These are phyloP conservation scores for Cyphomyrmex costatus DNA, from an alignment of 1,140 invertebrate genomes.

Conservation along the genomic window DNA sequence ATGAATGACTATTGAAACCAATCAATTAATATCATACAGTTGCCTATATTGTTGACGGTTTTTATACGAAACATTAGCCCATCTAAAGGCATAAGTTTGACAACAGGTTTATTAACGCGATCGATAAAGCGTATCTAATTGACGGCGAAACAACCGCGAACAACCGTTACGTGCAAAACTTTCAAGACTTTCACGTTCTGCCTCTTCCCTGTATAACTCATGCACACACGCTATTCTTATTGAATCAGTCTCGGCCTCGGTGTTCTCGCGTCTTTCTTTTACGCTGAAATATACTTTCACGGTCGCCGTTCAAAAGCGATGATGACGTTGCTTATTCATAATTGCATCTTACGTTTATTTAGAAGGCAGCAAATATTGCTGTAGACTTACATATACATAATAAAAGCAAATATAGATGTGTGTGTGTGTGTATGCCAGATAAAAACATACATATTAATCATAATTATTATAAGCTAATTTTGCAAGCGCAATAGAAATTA, in stretches of 20 bases:
- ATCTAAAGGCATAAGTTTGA: slow-evolving; percentile 27
- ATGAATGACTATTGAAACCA: not conserved
- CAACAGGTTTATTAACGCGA: slow-evolving; percentile 63
- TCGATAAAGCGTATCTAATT: slow-evolving; percentile 62
- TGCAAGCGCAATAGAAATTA: not conserved
- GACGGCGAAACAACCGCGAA: slow-evolving; percentile 36
- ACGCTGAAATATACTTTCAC: slow-evolving; percentile 66
- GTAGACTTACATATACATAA: not conserved
- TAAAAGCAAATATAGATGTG: not conserved
- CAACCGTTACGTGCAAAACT: slow-evolving; percentile 61
- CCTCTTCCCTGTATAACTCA: slow-evolving; percentile 32
- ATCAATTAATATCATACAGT: not conserved
- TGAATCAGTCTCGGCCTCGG: slow-evolving; percentile 64
- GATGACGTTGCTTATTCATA: slow-evolving; percentile 55
- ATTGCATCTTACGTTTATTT: slow-evolving; percentile 19
- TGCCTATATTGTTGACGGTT: not conserved
- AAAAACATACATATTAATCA: slow-evolving; percentile 4
- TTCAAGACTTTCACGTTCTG: slow-evolving; percentile 69
- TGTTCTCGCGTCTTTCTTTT: slow-evolving; percentile 47
- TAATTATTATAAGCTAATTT: not conserved
- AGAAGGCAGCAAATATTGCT: not conserved
- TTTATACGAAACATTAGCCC: slow-evolving; percentile 1
- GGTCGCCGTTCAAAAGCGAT: slow-evolving; percentile 56
- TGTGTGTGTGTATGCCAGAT: no score
- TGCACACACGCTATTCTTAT: slow-evolving; percentile 38